Base-by-base conservation (phyloP, 92 coral and sea anemone genomes). In the Epizoanthus illoricatus region DNA sequence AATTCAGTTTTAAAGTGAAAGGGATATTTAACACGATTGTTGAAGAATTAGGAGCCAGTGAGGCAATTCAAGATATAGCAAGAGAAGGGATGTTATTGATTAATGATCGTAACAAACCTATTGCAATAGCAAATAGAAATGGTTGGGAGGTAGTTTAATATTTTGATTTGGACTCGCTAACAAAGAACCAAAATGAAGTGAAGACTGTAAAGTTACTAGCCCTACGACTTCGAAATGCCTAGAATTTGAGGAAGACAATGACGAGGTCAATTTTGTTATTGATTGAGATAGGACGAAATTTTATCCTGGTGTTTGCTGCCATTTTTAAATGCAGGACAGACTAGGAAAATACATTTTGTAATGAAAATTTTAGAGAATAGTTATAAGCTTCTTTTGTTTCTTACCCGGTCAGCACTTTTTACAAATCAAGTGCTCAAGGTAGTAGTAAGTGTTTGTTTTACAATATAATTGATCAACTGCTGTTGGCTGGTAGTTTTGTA, bases 61-160 rank as follows among this genome's bases (percentile, higher is more conserved):
- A 66, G 5, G 75, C 74, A 3, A 28, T 81, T 43, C 45, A 52
- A 18, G 57, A 69, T 33, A 33, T 81, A 33, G 85, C 81, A 58
- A 73, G 52, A 54, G 63, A 84, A 84, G 81, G 81, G 60, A 73
- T 72, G 86, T 84, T 75, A 54, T 60, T 85, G 16, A 42, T 85
- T 76, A 79, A 75, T 24, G 67, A 76, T 23, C 24, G 78, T 24
- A 85, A 79, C 61, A 83, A 83, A 58, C 62, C 72, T 11, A 83
- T 83, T 73, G 28, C 59, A 4, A 73, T 83, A 28, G 86, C 80
- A 17, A 72, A 72, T 17, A 56, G 73, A 28, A 80, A 83, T 71
- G 81, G 86, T 43, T 83, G 86, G 81, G 86, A 83, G 45, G 60
- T 73, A 17, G 86, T 73, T n/a, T 52, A 81, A 68, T 69, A 17